Conservation (phyloP, 2,113 vertebrate species). For the Antechinus stuartii region DNA sequence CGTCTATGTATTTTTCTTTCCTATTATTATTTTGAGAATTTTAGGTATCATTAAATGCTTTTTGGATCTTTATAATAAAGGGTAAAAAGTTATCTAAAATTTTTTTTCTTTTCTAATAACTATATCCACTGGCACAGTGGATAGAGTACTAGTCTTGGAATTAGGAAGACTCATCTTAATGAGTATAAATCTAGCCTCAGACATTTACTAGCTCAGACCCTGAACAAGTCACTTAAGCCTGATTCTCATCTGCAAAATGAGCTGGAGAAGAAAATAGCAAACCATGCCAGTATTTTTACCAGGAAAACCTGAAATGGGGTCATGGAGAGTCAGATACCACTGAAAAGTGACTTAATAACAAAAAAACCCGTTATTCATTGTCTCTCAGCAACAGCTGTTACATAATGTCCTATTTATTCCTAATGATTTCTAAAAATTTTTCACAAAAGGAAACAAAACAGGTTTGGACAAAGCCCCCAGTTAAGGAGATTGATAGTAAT, state of each 20-base stretch:
- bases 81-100: constrained; percentile 19
- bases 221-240: not conserved
- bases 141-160: not conserved
- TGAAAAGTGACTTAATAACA: not conserved
- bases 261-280: not conserved
- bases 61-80: not conserved
- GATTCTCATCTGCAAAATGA: not conserved
- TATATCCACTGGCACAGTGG: not conserved
- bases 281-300: not conserved
- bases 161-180: not conserved
- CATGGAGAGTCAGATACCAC: not conserved
- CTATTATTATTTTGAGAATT: constrained; percentile 23
- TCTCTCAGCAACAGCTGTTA: not conserved
- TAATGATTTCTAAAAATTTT: not conserved
- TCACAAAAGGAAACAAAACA: constrained; percentile 1
- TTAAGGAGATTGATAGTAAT: not conserved
- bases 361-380: not conserved
- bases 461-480: not conserved
- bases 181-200: not conserved
- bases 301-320: not conserved
- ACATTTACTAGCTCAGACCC: not conserved
- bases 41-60: not conserved
- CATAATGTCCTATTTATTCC: not conserved
- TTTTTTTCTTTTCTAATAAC: not conserved
- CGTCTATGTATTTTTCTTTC: constrained; percentile 36